phyloP scores from a whole-genome alignment of 2,797 vertebrate genomes.

The Clarias pachynema region DNA sequence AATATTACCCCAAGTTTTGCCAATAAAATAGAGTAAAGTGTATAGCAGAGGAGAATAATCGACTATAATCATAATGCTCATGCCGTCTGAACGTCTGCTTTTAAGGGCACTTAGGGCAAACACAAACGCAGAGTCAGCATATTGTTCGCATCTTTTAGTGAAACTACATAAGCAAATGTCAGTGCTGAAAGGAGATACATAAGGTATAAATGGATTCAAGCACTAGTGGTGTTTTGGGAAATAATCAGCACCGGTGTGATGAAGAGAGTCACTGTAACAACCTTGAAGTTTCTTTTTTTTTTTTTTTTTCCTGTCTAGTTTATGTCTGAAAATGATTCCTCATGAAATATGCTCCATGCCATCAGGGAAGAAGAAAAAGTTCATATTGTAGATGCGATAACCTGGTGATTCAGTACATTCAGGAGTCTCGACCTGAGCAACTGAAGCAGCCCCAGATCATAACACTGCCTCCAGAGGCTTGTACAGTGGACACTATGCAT shows the following conservation, averaged over 20 bases:
- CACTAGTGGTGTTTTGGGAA: neutral
- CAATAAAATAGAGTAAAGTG: neutral
- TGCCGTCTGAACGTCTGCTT: conserved; percentile 10
- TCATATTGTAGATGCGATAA: too few relatives aligned
- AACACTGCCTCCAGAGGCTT: too few relatives aligned
- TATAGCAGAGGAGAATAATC: conserved; percentile 5
- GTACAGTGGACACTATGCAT: too few relatives aligned
- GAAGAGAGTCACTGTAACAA: neutral
- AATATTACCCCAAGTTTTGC: conserved; percentile 3
- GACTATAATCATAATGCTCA: conserved; percentile 1
- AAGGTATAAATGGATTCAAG: neutral
- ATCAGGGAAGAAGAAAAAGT: too few relatives aligned
- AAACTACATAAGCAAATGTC: neutral
- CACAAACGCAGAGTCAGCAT: neutral
- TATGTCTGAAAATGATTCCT: too few relatives aligned
- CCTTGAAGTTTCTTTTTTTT: neutral
- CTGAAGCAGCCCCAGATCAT: too few relatives aligned
- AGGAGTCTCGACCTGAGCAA: too few relatives aligned
- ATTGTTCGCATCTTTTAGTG: neutral
- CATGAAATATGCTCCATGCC: too few relatives aligned
- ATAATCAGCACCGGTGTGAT: neutral
- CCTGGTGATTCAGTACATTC: too few relatives aligned
- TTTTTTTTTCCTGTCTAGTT: too few relatives aligned
- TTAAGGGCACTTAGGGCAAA: conserved; percentile 2
- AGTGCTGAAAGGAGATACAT: neutral